phyloP scores from a whole-genome alignment of 2,888 invertebrate genomes.

The Saturnia japonica region DNA sequence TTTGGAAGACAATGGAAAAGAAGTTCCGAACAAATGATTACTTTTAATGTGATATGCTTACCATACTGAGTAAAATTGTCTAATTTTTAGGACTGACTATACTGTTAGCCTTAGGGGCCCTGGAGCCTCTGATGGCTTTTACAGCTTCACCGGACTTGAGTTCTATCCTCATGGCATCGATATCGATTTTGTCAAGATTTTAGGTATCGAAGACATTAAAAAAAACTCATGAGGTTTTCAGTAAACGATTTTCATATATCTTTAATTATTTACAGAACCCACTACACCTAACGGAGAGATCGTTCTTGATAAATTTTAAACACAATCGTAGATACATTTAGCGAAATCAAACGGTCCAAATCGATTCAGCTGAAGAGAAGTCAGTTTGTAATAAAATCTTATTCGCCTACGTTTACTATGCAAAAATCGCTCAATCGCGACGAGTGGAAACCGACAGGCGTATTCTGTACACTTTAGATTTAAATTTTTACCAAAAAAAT shows the following conservation, averaged over 20 bases:
- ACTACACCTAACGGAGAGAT: not conserved
- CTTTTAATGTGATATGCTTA: too few species aligned
- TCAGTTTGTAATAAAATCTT: constrained; percentile 64
- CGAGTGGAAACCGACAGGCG: constrained; percentile 33
- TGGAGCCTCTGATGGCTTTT: too few species aligned
- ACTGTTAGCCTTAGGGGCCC: too few species aligned
- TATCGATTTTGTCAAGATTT: too few species aligned
- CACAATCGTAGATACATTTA: constrained; percentile 36
- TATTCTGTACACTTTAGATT: constrained; percentile 42
- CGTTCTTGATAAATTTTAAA: not conserved
- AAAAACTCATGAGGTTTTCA: not conserved
- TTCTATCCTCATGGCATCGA: too few species aligned
- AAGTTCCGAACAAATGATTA: too few species aligned
- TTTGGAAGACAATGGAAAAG: too few species aligned
- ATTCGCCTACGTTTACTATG: constrained; percentile 68
- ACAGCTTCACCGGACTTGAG: too few species aligned
- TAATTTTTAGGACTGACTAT: too few species aligned
- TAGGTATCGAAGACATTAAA: too few species aligned
- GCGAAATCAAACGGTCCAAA: constrained; percentile 49
- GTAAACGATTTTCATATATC: not conserved
- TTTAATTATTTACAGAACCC: not conserved
- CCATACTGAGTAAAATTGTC: too few species aligned
- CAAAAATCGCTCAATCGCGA: constrained; percentile 54
- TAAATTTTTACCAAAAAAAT: not conserved
- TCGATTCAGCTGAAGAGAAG: constrained; percentile 47